Conservation (phyloP, 2,888 invertebrate genomes). For the Epirrhoe tristata region DNA sequence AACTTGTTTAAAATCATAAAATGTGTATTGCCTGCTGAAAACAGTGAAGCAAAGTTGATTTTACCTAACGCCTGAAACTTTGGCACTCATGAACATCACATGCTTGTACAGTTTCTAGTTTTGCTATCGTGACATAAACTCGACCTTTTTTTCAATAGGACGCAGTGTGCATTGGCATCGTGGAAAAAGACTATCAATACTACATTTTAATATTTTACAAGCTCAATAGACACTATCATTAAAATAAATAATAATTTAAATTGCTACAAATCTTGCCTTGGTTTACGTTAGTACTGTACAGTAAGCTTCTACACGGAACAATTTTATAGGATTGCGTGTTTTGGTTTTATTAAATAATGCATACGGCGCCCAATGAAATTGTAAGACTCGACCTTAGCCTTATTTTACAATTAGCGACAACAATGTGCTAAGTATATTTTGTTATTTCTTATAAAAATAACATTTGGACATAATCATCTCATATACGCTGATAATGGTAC, state of each 20-base stretch:
- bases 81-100: constrained; percentile 1
- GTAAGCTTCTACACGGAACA: constrained; percentile 49
- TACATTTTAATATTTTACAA: constrained; percentile 4
- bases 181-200: constrained; percentile 12
- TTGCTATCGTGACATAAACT: background rate
- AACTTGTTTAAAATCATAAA: constrained; percentile 1
- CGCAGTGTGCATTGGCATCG: background rate
- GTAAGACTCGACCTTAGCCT: constrained; percentile 48
- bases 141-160: background rate
- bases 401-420: constrained; percentile 46
- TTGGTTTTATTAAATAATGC: constrained; percentile 51
- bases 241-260: constrained; percentile 28
- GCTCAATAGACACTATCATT: constrained; percentile 20
- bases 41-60: constrained; percentile 13
- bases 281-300: constrained; percentile 34
- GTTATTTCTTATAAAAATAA: constrained; percentile 11
- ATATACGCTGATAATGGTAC: no score
- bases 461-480: background rate
- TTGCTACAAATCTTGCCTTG: constrained; percentile 40
- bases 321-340: constrained; percentile 56
- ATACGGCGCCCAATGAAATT: constrained; percentile 44
- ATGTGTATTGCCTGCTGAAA: constrained; percentile 17
- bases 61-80: constrained; percentile 4
- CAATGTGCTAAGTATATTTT: constrained; percentile 33
- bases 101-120: background rate